These are phyloP conservation scores for Augochlora pura DNA, from an alignment of 1,140 invertebrate genomes.

Conservation along the genomic window DNA sequence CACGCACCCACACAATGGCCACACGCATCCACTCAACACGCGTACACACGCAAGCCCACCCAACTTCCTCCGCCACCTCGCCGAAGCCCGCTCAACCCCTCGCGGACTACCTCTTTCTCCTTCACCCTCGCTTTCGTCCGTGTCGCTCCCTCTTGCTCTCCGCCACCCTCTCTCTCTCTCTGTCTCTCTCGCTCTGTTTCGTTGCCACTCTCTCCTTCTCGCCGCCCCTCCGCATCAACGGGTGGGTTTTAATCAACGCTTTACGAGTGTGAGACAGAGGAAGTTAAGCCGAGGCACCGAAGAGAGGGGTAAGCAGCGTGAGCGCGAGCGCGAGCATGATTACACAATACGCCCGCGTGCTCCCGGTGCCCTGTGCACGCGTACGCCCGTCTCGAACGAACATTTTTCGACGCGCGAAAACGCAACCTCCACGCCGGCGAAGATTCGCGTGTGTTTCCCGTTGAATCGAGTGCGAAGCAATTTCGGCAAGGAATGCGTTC, in stretches of 20 bases:
- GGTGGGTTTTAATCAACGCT: constrained; percentile 77
- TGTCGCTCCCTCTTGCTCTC: constrained; percentile 8
- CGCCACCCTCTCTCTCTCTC: not conserved
- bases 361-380: not conserved
- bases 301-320: not conserved
- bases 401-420: constrained; percentile 73
- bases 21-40: constrained; percentile 33
- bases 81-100: not conserved
- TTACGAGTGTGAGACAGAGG: constrained; percentile 53
- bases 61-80: constrained; percentile 37
- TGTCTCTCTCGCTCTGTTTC: not conserved
- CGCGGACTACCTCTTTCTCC: not conserved
- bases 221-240: constrained; percentile 53
- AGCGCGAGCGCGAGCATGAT: not conserved
- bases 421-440: constrained; percentile 70
- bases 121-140: not conserved
- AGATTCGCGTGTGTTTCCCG: constrained; percentile 63
- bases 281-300: constrained; percentile 41
- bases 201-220: no score
- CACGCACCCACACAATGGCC: constrained; percentile 36
- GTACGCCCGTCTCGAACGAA: constrained; percentile 53
- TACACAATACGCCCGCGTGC: not conserved
- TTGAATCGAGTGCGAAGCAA: constrained; percentile 75
- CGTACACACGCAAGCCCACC: constrained; percentile 51
- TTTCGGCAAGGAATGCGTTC: constrained; percentile 79